phyloP scores from a whole-genome alignment of 1,140 invertebrate species.

The Pachyrhynchus sulphureomaculatus region DNA sequence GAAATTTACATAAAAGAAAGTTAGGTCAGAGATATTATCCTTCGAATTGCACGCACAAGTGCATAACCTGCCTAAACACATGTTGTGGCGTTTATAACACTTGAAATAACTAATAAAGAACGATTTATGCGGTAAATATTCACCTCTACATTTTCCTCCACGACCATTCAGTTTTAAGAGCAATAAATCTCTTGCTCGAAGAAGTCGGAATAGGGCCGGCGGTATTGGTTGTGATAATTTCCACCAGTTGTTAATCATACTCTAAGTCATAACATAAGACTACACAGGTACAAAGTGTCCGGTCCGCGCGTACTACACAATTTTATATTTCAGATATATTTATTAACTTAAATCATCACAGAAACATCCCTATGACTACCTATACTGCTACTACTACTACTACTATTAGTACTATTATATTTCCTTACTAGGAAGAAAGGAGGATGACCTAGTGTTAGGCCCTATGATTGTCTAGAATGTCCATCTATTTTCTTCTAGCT shows the following conservation, averaged over 20 bases:
- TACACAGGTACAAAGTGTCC: background rate
- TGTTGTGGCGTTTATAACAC: slow-evolving; percentile 31
- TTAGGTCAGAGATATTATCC: no score
- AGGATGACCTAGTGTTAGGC: no score
- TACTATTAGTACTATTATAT: no score
- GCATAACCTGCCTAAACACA: slow-evolving; percentile 16
- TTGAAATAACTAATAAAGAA: slow-evolving; percentile 42
- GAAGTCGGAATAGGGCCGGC: slow-evolving; percentile 24
- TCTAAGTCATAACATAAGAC: background rate
- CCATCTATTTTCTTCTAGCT: no score
- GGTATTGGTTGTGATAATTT: background rate
- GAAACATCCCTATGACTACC: no score
- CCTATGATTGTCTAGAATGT: no score
- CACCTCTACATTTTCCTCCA: slow-evolving; percentile 45
- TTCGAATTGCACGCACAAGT: background rate
- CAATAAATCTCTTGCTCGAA: slow-evolving; percentile 44
- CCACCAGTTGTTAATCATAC: slow-evolving; percentile 1
- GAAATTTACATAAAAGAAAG: no score
- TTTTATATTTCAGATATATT: background rate
- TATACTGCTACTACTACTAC: no score
- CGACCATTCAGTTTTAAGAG: slow-evolving; percentile 42
- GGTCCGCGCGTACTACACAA: background rate
- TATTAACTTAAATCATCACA: no score
- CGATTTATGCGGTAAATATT: slow-evolving; percentile 45
- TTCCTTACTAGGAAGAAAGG: no score